Conservation (phyloP, 2,888 invertebrate genomes). For the Trachelus tabidus region DNA sequence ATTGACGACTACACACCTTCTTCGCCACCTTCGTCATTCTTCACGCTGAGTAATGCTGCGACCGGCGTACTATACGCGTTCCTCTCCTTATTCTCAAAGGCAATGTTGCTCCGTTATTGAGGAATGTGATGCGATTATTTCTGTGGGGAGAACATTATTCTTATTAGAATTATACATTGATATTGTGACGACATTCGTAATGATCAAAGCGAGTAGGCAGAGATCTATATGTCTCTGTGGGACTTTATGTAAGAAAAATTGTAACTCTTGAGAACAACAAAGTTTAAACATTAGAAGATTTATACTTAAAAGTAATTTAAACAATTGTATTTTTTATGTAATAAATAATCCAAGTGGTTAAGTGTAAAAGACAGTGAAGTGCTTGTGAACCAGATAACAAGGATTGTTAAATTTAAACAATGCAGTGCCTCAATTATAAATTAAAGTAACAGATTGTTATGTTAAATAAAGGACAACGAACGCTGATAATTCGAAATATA, state of each 20-base stretch:
- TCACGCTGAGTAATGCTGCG: not conserved
- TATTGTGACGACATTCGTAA: not conserved
- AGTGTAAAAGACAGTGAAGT: not conserved
- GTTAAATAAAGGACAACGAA: not conserved
- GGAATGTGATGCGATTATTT: not conserved
- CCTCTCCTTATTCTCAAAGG: not conserved
- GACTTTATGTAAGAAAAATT: not conserved
- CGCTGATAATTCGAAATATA: not conserved
- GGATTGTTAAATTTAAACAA: not conserved
- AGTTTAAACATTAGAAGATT: not conserved
- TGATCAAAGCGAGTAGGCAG: not conserved
- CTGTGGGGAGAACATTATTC: not conserved
- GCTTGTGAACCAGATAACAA: not conserved
- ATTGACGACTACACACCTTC: slow-evolving; percentile 21
- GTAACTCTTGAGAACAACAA: not conserved
- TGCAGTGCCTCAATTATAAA: not conserved
- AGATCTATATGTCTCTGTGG: not conserved
- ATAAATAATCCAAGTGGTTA: not conserved
- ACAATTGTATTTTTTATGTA: not conserved
- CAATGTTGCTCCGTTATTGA: not conserved
- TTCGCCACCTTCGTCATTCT: not conserved
- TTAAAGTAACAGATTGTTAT: not conserved
- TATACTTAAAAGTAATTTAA: not conserved
- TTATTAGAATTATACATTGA: not conserved
- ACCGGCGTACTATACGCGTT: not conserved